Conservation (phyloP, 2,888 invertebrate genomes). For the Pterostichus niger region DNA sequence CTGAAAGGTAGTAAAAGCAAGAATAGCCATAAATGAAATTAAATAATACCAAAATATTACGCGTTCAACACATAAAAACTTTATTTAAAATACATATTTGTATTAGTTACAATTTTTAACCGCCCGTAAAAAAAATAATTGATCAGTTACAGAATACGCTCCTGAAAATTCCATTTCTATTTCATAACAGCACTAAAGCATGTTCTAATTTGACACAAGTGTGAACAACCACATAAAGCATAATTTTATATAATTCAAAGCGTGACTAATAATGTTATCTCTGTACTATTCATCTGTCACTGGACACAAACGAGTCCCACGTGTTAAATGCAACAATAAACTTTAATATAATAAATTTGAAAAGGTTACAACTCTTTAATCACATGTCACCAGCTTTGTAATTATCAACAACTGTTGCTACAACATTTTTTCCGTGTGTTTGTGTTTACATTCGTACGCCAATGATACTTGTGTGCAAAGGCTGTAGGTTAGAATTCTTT, state of each 20-base stretch:
- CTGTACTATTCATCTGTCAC: constrained; percentile 9
- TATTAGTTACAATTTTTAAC: too few relatives aligned
- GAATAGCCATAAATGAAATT: too few relatives aligned
- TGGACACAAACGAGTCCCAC: constrained; percentile 10
- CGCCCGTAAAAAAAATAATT: too few relatives aligned
- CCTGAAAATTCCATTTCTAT: too few relatives aligned
- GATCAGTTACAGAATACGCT: too few relatives aligned
- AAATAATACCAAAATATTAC: too few relatives aligned
- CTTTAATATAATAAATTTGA: constrained; percentile 12
- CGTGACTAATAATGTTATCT: constrained; percentile 1
- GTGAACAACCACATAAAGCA: background rate
- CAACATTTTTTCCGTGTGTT: background rate
- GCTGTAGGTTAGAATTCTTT: constrained; percentile 12
- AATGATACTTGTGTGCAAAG: constrained; percentile 6
- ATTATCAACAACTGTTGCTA: constrained; percentile 7
- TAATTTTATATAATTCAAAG: constrained; percentile 15
- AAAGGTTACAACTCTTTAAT: constrained; percentile 13
- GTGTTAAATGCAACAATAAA: constrained; percentile 22
- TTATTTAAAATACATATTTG: too few relatives aligned
- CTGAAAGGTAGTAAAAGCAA: too few relatives aligned
- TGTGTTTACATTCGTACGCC: constrained; percentile 8
- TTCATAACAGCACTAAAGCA: too few relatives aligned
- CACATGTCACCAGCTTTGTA: constrained; percentile 18
- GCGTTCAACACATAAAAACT: too few relatives aligned
- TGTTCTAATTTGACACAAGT: background rate